phyloP scores from a whole-genome alignment of 2,888 invertebrate species.

The Melanophora roralis region DNA sequence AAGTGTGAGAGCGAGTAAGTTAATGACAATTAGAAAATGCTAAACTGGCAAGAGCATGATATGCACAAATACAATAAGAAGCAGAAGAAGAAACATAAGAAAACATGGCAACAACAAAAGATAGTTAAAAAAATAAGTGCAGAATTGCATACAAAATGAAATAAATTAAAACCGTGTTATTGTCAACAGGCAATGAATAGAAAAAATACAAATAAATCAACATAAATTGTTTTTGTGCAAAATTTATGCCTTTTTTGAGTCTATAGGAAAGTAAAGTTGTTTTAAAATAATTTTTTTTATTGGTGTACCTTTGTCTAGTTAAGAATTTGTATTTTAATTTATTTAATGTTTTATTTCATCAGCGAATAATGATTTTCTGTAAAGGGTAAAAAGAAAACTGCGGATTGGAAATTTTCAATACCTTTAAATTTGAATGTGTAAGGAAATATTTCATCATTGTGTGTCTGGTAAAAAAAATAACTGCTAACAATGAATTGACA shows the following conservation, averaged over 20 bases:
- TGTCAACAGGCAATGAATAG: slow-evolving; percentile 27
- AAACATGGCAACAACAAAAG: neutral
- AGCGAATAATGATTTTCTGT: neutral
- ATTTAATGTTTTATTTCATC: neutral
- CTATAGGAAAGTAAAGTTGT: slow-evolving; percentile 8
- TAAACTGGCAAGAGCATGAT: neutral
- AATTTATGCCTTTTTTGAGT: slow-evolving; percentile 21
- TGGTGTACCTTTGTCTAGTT: slow-evolving; percentile 13
- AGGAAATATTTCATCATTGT: neutral
- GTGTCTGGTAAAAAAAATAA: neutral
- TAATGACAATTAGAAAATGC: neutral
- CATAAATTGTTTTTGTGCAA: slow-evolving; percentile 40
- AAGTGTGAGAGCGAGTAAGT: neutral
- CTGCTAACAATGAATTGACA: slow-evolving; percentile 25
- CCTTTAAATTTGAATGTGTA: slow-evolving; percentile 6
- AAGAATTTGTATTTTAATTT: neutral
- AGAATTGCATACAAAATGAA: slow-evolving; percentile 28
- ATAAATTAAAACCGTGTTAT: slow-evolving; percentile 53
- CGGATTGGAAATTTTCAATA: slow-evolving; percentile 9
- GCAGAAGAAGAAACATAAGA: neutral
- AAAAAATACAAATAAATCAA: slow-evolving; percentile 60
- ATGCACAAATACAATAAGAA: slow-evolving; percentile 11
- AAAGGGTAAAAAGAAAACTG: neutral
- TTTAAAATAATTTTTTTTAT: slow-evolving; percentile 2
- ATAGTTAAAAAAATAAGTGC: slow-evolving; percentile 18